Evolutionary conservation across 64 coral and sea anemone species (phyloP), one percentile per base, ranked within the genome.

Genomic region (Pocillopora verrucosa): DNA sequence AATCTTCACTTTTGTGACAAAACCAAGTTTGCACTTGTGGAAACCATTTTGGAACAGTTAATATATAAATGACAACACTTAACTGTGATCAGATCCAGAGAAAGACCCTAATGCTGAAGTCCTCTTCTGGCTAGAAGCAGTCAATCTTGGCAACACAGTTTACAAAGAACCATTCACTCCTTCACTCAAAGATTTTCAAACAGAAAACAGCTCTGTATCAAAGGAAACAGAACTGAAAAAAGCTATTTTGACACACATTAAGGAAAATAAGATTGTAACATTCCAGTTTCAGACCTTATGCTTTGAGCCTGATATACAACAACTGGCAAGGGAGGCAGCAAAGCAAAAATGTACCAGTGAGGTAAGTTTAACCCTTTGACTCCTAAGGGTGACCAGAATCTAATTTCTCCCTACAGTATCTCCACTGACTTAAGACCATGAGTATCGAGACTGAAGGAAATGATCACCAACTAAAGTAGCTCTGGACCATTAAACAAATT

Each of bases 121-220:
- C 69, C 65, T 98, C 20, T 91, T 92, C 76, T 98, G 96, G 96
- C 84, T 98, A 16, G 96, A 98, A 14, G 87, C 89, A 7, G 61
- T 98, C 41, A 86, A 94, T 65, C 76, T 94, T 19, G 72, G 67
- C 59, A 92, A 60, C 59, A 84, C 80, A 72, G 68, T 94, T 37
- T 98, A 98, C 76, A 92, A 73, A 12, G 56, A 89, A 80, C 80
- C 88, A 67, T 98, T 90, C 62, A 57, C 15, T 17, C 80, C 79
- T 16, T 82, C 90, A 38, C 19, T 85, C 36, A 72, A 85, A 36
- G 65, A 72, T 14, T 58, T 72, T 72, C 65, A 56, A 11, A 36
- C 36, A 72, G 64, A 37, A 9, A 25, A 11, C 57, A 73, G n/a
- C 1, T 24, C 1, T 56, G n/a, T 41, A n/a, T 11, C 41, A 3